Conservation (phyloP, 2,797 vertebrate species). For the Protonibea diacanthus region DNA sequence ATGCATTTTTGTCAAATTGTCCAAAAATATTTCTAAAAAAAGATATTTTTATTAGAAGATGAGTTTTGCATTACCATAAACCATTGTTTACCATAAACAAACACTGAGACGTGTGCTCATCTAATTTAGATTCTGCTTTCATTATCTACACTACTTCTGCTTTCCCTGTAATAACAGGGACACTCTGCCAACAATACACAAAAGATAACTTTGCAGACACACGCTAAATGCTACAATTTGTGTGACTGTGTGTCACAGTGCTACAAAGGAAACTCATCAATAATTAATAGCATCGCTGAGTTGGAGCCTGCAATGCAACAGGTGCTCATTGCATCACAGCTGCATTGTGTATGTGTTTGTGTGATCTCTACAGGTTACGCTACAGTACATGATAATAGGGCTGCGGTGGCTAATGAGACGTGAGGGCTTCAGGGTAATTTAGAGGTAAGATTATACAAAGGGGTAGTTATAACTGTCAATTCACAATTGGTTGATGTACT, state of each 20-base stretch:
- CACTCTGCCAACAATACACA: not conserved
- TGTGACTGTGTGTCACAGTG: not conserved
- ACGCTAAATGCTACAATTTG: not conserved
- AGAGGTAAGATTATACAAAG: constrained; percentile 34
- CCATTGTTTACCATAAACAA: not conserved
- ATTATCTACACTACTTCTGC: constrained; percentile 34
- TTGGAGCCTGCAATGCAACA: constrained; percentile 87
- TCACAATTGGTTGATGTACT: constrained; percentile 3
- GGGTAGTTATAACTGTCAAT: not conserved
- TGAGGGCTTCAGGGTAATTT: constrained; percentile 44
- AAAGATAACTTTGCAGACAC: not conserved
- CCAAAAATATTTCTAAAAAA: not conserved
- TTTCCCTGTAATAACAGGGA: constrained; percentile 49
- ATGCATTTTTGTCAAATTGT: not conserved
- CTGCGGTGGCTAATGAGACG: constrained; percentile 57
- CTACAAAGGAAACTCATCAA: constrained; percentile 82
- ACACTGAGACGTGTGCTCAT: not conserved
- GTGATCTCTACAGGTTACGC: constrained; percentile 61
- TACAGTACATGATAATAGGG: constrained; percentile 57
- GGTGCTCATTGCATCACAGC: constrained; percentile 86
- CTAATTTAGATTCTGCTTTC: not conserved
- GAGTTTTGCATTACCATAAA: not conserved
- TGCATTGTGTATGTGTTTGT: constrained; percentile 59
- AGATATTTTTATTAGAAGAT: not conserved
- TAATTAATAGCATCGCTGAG: constrained; percentile 86